A percentile compares a stretch with the other conserved stretches of the same genome.
Evolutionary conservation across 2,888 invertebrate genomes (phyloP).

Genomic region (Lepidonotus clava): DNA sequence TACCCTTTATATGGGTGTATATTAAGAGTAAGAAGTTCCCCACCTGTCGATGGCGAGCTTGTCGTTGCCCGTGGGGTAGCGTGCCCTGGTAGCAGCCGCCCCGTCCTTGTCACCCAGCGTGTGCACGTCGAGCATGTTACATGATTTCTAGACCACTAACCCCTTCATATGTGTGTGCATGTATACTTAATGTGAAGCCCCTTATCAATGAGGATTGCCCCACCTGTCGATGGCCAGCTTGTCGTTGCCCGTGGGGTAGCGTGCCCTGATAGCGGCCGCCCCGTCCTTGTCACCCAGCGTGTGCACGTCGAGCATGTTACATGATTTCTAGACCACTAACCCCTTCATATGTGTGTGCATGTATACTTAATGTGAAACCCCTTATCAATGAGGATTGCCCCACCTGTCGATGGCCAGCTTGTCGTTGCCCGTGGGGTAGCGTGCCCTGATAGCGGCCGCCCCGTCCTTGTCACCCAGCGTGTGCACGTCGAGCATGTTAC

Average conservation of each 20-base stretch:
- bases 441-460: not conserved
- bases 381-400: too few relatives aligned
- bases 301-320: not conserved
- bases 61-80: not conserved
- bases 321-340: too few relatives aligned
- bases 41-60: not conserved
- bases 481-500: not conserved
- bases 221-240: not conserved
- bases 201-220: too few relatives aligned
- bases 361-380: too few relatives aligned
- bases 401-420: not conserved
- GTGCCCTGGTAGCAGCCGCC: not conserved
- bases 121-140: not conserved
- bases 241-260: not conserved
- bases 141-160: too few relatives aligned
- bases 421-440: not conserved
- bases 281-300: not conserved
- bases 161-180: too few relatives aligned
- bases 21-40: too few relatives aligned
- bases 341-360: not conserved
- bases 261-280: not conserved
- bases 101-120: not conserved
- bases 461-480: not conserved
- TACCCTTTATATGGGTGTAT: too few relatives aligned
- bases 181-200: too few relatives aligned